Percentiles rank a stretch among this genome's conserved stretches.
Evolutionary conservation across 2,113 vertebrate species (phyloP).

Genomic region (Salvelinus namaycush): DNA sequence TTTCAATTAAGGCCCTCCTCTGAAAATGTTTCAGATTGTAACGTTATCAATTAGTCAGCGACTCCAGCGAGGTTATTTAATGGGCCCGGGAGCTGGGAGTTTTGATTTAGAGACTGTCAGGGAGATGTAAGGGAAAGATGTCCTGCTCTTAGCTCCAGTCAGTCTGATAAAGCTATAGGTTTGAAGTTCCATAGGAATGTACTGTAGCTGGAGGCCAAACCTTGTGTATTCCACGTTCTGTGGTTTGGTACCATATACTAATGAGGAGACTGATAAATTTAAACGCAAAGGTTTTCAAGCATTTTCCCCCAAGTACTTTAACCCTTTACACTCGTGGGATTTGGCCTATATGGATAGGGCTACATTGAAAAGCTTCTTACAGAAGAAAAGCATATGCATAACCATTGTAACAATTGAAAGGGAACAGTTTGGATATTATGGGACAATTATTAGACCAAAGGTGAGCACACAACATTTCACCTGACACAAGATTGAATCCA

Average conservation of each 20-base stretch:
- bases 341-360: too few relatives aligned
- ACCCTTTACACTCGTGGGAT: too few relatives aligned
- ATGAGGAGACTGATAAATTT: slow-evolving; percentile 41
- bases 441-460: too few relatives aligned
- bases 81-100: slow-evolving; percentile 46
- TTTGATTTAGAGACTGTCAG: slow-evolving; percentile 70
- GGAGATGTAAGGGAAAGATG: slow-evolving; percentile 65
- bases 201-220: slow-evolving; percentile 32
- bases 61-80: slow-evolving; percentile 65
- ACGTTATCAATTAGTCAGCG: slow-evolving; percentile 73
- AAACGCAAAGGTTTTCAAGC: slow-evolving; percentile 56
- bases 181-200: slow-evolving; percentile 59
- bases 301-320: too few relatives aligned
- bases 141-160: slow-evolving; percentile 36
- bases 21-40: slow-evolving; percentile 64
- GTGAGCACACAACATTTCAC: too few relatives aligned
- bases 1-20: slow-evolving; percentile 65
- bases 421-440: too few relatives aligned
- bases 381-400: too few relatives aligned
- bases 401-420: too few relatives aligned
- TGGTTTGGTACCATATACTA: slow-evolving; percentile 55
- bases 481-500: too few relatives aligned
- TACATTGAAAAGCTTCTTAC: too few relatives aligned
- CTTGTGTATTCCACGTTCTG: slow-evolving; percentile 47
- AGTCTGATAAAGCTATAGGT: slow-evolving; percentile 34